These are phyloP conservation scores for Chionomys nivalis DNA, from an alignment of 2,113 vertebrate species.

Conservation along the genomic window DNA sequence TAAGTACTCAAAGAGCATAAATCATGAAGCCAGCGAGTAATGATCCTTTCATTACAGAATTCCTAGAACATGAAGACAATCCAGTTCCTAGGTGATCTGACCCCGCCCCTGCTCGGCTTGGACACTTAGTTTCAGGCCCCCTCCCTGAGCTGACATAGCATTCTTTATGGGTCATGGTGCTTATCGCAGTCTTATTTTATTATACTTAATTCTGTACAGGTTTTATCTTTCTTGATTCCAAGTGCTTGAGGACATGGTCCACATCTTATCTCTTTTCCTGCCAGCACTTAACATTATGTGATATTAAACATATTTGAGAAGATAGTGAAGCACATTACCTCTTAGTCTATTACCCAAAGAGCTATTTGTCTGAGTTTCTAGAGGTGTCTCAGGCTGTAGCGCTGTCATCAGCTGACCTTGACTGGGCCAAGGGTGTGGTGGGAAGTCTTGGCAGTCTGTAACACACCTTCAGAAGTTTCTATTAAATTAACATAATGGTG, in stretches of 20 bases:
- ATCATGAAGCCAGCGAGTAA: neutral
- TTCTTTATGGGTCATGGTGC: conserved; percentile 1
- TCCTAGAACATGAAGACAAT: neutral
- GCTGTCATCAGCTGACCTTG: neutral
- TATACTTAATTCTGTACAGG: neutral
- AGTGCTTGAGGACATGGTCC: conserved; percentile 47
- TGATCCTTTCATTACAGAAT: neutral
- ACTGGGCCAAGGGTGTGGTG: neutral
- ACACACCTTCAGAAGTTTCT: neutral
- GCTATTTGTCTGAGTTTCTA: neutral
- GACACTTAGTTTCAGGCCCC: neutral
- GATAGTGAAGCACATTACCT: neutral
- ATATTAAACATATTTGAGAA: neutral
- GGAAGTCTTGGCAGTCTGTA: neutral
- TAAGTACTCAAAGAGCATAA: neutral
- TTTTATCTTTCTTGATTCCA: conserved; percentile 50
- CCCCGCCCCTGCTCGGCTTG: neutral
- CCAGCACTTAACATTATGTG: neutral
- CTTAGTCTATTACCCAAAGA: neutral
- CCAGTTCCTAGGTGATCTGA: neutral
- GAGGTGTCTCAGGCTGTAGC: neutral
- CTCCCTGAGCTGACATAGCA: neutral
- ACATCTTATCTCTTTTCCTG: conserved; percentile 55
- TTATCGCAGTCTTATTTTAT: conserved; percentile 50
- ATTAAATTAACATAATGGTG: neutral